phyloP scores from a whole-genome alignment of 2,888 invertebrate species.

The Lepetodrilus schrolli region DNA sequence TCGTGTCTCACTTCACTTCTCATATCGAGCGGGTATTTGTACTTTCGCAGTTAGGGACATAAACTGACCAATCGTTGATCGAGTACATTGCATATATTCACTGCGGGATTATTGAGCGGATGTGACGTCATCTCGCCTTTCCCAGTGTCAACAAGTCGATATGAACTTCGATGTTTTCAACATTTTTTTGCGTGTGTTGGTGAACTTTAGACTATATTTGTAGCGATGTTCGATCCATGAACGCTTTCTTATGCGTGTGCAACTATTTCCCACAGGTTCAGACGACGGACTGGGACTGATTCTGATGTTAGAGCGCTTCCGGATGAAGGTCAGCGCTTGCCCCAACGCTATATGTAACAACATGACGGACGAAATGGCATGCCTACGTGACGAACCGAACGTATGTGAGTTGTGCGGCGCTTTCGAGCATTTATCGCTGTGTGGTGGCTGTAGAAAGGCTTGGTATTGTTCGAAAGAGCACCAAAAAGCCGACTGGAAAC shows the following conservation, averaged over 20 bases:
- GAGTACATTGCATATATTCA: too few relatives aligned
- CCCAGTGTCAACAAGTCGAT: not conserved
- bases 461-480: constrained; percentile 72
- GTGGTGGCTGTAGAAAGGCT: constrained; percentile 63
- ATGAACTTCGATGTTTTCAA: not conserved
- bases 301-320: too few relatives aligned
- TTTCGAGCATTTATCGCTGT: constrained; percentile 64
- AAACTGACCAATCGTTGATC: too few relatives aligned
- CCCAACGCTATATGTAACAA: not conserved
- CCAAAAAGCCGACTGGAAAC: constrained; percentile 68
- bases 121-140: constrained; percentile 3
- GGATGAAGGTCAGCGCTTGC: too few relatives aligned
- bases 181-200: not conserved
- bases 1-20: too few relatives aligned
- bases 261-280: too few relatives aligned
- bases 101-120: constrained; percentile 2
- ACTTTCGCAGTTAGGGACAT: too few relatives aligned
- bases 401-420: constrained; percentile 68
- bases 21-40: too few relatives aligned
- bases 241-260: not conserved
- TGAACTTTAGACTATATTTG: not conserved
- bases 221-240: not conserved
- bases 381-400: constrained; percentile 49
- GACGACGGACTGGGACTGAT: too few relatives aligned
- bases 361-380: constrained; percentile 28